A percentile compares a stretch with the other conserved stretches of the same genome.
phyloP scores from a whole-genome alignment of 2,797 vertebrate species.

The Petrocephalus schoutedeni region DNA sequence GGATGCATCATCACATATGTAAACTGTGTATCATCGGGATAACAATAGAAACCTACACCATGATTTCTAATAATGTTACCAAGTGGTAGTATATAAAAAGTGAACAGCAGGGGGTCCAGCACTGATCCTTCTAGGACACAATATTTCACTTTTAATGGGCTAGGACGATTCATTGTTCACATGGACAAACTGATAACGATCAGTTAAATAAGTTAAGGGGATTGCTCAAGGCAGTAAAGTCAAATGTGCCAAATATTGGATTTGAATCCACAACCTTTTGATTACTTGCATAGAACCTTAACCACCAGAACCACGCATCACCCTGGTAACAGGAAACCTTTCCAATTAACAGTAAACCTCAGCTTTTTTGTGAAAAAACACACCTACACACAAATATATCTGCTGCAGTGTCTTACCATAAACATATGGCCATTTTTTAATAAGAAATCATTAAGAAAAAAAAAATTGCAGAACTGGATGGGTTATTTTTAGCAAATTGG shows the following conservation, averaged over 20 bases:
- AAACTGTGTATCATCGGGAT: too few species aligned
- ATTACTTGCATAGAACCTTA: background rate
- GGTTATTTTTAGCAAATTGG: background rate
- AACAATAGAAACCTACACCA: too few species aligned
- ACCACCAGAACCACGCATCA: background rate
- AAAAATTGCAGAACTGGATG: background rate
- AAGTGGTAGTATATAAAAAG: too few species aligned
- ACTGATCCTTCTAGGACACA: too few species aligned
- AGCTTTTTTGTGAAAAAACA: background rate
- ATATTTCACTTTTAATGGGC: too few species aligned
- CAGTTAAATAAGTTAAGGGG: too few species aligned
- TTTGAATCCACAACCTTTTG: background rate
- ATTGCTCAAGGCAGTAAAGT: background rate
- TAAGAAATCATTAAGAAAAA: background rate
- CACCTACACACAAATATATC: background rate
- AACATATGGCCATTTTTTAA: background rate
- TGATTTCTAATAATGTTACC: too few species aligned
- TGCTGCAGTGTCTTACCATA: background rate
- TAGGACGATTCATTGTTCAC: too few species aligned
- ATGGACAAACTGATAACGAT: too few species aligned
- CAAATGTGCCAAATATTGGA: background rate
- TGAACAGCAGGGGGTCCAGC: too few species aligned
- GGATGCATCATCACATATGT: too few species aligned
- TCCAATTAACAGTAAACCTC: background rate
- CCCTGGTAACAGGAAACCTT: background rate